A percentile compares a stretch with the other conserved stretches of the same genome.
Conservation (phyloP, 2,888 invertebrate species). For the Volucella zonaria region DNA sequence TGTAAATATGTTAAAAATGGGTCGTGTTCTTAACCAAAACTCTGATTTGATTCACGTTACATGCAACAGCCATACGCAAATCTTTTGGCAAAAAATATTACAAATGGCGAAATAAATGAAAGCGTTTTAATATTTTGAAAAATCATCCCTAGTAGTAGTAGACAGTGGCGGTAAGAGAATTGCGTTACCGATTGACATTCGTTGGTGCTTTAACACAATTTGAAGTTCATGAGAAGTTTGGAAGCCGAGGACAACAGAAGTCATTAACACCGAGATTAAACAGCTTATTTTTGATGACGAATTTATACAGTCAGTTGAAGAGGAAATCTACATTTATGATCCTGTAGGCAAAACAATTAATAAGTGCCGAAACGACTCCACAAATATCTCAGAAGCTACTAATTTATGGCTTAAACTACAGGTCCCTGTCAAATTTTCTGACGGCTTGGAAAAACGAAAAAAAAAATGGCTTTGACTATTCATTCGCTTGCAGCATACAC, state of each 20-base stretch:
- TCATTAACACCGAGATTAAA: not conserved
- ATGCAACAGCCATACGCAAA: conserved; percentile 1
- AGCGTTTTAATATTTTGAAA: conserved; percentile 6
- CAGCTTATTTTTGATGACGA: conserved; percentile 20
- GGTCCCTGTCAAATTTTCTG: too few relatives aligned
- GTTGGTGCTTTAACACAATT: conserved; percentile 4
- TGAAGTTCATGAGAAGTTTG: conserved; percentile 4
- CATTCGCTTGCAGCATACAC: too few relatives aligned
- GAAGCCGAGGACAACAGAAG: not conserved
- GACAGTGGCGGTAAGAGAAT: not conserved
- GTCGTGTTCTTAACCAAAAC: conserved; percentile 11
- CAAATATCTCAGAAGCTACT: too few relatives aligned
- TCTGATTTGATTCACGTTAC: not conserved
- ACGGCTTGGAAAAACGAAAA: too few relatives aligned
- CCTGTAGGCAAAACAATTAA: conserved; percentile 16
- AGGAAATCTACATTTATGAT: conserved; percentile 22
- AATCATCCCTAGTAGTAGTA: not conserved
- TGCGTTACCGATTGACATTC: not conserved
- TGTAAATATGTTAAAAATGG: conserved; percentile 10
- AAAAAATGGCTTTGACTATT: too few relatives aligned
- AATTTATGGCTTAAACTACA: too few relatives aligned
- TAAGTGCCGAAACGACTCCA: conserved; percentile 21
- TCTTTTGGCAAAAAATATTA: conserved; percentile 6
- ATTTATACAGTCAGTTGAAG: conserved; percentile 23
- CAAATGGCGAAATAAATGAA: conserved; percentile 10